These are phyloP conservation scores for Hephaestus fuliginosus DNA, from an alignment of 2,797 vertebrate species.

Conservation along the genomic window DNA sequence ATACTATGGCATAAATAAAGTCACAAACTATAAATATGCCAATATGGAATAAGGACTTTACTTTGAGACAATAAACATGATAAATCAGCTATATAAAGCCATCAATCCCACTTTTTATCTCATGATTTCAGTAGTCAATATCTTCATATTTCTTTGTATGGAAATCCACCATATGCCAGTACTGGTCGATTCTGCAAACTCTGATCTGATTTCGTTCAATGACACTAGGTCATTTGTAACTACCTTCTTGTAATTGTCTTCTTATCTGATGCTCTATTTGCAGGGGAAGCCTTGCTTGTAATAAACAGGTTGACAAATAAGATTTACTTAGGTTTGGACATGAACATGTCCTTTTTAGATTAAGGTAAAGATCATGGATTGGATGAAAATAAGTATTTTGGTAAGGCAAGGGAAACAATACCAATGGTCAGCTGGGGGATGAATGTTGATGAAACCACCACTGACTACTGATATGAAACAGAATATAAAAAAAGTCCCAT, in stretches of 20 bases:
- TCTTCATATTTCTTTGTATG: neutral
- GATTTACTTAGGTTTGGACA: neutral
- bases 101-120: neutral
- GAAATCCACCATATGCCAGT: no score
- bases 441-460: neutral
- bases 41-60: neutral
- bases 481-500: neutral
- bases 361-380: neutral
- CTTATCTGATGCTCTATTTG: no score
- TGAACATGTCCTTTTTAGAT: no score
- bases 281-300: no score
- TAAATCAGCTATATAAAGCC: no score
- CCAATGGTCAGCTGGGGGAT: neutral
- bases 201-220: neutral
- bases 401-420: neutral
- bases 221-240: neutral
- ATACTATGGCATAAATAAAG: neutral
- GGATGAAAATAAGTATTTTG: neutral
- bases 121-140: neutral
- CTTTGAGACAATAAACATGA: neutral
- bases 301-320: no score
- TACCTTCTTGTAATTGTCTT: no score
- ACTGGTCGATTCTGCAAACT: neutral
- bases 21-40: neutral
- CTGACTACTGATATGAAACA: neutral